Evolutionary conservation across 2,888 invertebrate species (phyloP), one percentile per base, ranked within the genome.

Genomic region (Epirrita christyi): DNA sequence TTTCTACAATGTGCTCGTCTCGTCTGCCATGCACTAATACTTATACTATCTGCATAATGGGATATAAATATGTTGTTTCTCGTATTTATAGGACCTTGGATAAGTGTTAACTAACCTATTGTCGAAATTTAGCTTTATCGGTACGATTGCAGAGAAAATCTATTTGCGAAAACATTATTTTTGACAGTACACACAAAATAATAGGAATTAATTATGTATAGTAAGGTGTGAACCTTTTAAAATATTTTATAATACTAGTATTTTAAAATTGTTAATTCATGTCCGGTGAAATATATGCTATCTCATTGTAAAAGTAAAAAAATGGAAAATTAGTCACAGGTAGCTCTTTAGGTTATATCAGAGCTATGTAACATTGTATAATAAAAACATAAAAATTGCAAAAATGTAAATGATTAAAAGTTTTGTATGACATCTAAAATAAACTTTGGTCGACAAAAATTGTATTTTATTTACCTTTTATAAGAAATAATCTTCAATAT

Each of bases 331-430:
- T 88, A 88, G 91, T 89, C 87, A 87, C 81, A 74, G 75, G 73
- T 78, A 75, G 87, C 89, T 89, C 85, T 72, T 70, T 81, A 86
- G 79, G 75, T 74, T 73, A 78, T 71, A 64, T 61, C 42, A 61
- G 88, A 85, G 91, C 84, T 83, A 80, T 61, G 55, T 61, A 63
- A 80, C 78, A 85, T 79, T 89, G 84, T 88, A 88, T 84, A 83
- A 85, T 83, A 88, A 85, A 85, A 82, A 72, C 71, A 85, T 83
- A 88, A 91, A 90, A 89, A 88, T 84, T 83, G 83, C 73, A 86
- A 89, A 90, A 88, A 80, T 80, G 72, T 78, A 83, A 85, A 86
- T 72, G 85, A 76, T 88, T 85, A 67, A n/a, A 73, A 81, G 88
- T 86, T 85, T 80, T 69, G 71, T 68, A 69, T 75, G 75, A 73